These are phyloP conservation scores for Pseudochirops cupreus DNA, from an alignment of 2,797 vertebrate genomes.

Conservation along the genomic window DNA sequence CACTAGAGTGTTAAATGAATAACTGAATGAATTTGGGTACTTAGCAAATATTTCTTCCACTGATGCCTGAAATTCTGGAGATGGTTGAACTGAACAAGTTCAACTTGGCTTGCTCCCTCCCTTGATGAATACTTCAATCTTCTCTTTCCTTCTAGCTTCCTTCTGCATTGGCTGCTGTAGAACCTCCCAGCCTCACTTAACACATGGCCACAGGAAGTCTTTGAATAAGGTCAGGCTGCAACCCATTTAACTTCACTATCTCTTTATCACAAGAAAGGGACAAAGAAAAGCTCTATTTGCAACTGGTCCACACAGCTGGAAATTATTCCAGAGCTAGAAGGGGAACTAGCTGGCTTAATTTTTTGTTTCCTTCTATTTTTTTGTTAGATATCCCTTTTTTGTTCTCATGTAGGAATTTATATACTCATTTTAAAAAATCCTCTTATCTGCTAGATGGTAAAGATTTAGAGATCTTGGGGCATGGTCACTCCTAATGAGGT, in stretches of 20 bases:
- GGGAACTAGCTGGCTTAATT: not conserved
- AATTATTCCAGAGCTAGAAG: not conserved
- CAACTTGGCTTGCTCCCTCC: not conserved
- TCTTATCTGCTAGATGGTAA: not conserved
- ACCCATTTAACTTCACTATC: not conserved
- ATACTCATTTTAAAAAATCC: not conserved
- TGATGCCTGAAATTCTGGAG: not conserved
- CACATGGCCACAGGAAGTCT: not conserved
- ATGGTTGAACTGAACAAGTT: not conserved
- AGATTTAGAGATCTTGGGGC: not conserved
- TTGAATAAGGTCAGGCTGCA: not conserved
- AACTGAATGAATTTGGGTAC: not conserved
- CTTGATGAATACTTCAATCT: not conserved
- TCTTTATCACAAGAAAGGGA: not conserved
- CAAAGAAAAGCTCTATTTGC: not conserved
- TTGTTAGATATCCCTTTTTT: conserved; percentile 16
- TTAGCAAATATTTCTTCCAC: not conserved
- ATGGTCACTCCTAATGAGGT: not conserved
- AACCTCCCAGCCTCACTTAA: not conserved
- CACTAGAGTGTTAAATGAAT: not conserved
- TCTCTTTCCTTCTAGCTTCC: not conserved
- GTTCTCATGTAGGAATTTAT: not conserved
- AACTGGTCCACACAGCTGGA: conserved; percentile 26
- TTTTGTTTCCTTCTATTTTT: conserved; percentile 33
- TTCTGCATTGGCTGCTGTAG: not conserved